These are phyloP conservation scores for Linnaemya vulpina DNA, from an alignment of 2,888 invertebrate genomes.

Conservation along the genomic window DNA sequence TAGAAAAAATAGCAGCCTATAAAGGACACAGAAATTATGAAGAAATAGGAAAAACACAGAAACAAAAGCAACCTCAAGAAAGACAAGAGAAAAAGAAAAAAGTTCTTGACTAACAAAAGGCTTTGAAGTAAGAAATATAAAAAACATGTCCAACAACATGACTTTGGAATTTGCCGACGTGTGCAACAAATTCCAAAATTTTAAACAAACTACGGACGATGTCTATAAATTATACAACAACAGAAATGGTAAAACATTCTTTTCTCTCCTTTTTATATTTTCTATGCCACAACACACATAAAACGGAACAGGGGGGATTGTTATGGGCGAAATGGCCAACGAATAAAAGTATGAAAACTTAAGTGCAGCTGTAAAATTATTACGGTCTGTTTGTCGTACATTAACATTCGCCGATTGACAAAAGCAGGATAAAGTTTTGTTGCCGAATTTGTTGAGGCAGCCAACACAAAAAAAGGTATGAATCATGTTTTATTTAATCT, in stretches of 20 bases:
- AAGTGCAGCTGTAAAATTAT: constrained; percentile 68
- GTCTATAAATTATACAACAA: constrained; percentile 55
- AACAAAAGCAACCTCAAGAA: constrained; percentile 19
- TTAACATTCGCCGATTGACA: constrained; percentile 47
- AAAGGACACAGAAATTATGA: constrained; percentile 31
- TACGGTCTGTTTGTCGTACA: constrained; percentile 56
- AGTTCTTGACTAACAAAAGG: constrained; percentile 49
- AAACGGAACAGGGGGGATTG: not conserved
- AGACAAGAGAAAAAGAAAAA: constrained; percentile 23
- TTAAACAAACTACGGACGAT: constrained; percentile 44
- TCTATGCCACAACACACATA: constrained; percentile 39
- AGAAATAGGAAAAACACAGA: constrained; percentile 21
- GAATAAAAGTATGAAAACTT: constrained; percentile 17
- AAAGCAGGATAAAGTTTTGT: constrained; percentile 5
- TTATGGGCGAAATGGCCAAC: not conserved
- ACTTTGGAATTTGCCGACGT: constrained; percentile 67
- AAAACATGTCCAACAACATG: constrained; percentile 67
- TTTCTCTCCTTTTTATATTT: too few species aligned
- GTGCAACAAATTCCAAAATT: constrained; percentile 66
- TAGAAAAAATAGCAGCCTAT: not conserved
- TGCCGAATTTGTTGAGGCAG: constrained; percentile 29
- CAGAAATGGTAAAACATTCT: constrained; percentile 20
- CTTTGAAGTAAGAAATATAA: constrained; percentile 1
- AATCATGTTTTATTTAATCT: constrained; percentile 20
- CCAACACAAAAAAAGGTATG: constrained; percentile 28